Evolutionary conservation across 2,888 invertebrate species (phyloP), one percentile per base, ranked within the genome.

Genomic region (Andrena marginata): DNA sequence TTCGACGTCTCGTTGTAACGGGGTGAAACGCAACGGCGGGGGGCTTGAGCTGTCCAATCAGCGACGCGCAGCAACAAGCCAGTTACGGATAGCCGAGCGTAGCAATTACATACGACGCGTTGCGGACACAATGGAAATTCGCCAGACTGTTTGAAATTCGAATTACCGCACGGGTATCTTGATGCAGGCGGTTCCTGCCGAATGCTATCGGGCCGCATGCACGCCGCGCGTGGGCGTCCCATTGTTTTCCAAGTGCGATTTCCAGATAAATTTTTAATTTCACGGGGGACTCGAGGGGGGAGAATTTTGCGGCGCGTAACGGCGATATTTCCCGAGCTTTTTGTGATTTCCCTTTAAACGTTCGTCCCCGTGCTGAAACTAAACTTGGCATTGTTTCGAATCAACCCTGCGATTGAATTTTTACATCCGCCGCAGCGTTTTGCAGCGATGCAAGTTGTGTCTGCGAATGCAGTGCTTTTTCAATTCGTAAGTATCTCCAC

Each of bases 91-190:
- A 88, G 82, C 82, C 77, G 80, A 75, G 71, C 80, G 82, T 84
- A 89, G 91, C 91, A 92, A 92, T 92, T 92, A 92, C 90, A 91
- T 90, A 88, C 88, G 85, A 88, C 86, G 87, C 90, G 89, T 81
- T 89, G 82, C 89, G 81, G 87, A 85, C 82, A 92, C 92, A 91
- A 92, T 92, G 91, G 91, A 91, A 91, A 92, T 91, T 90, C 92
- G 91, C 91, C 90, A 92, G 92, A 92, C 92, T 92, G 92, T 92
- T 92, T 91, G 92, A 92, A 92, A 92, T 92, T 89, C 92, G 92
- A 92, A 92, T 92, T 92, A 92, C 91, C 90, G 85, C 87, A 90
- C 84, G 91, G 90, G 86, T 92, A 92, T 92, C 91, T 91, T 91
- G 91, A 90, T 89, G 87, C 89, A 86, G 85, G 81, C 84, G 85